Base-by-base conservation (phyloP, 1,140 invertebrate genomes). In the Calephelis virginiensis region DNA sequence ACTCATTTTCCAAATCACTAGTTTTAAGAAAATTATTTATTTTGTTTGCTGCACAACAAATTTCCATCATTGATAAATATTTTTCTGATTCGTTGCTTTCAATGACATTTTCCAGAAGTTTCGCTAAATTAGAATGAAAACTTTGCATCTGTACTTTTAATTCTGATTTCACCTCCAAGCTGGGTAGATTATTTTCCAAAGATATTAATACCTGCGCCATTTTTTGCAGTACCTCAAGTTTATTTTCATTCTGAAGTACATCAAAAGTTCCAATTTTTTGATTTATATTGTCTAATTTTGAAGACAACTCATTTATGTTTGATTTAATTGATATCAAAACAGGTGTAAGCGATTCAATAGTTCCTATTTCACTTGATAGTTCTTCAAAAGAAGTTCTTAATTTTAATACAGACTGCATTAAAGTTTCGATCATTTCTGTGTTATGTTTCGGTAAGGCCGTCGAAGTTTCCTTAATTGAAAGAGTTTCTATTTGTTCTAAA, bases 161-260 rank as follows among this genome's bases (percentile, higher is more conserved):
- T 63, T 74, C 67, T 13, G 81, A 74, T 17, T 81, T 38, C 8
- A 46, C 49, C 11, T 85, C 78, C 60, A 90, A 67, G 17, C 66
- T 68, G 8, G 80, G 65, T 67, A 92, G 74, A 74, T 83, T 87
- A 62, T 86, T 89, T 80, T 93, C 89, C 64, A 93, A 75, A 48
- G 80, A 68, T 49, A 88, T 85, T 38, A 93, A 76, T 46, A 89
- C 92, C 81, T 92, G 91, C 12, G 92, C 88, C 80, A 93, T 89
- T 77, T 92, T 92, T 75, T 87, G 87, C 10, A 93, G 74, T 12
- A 89, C 82, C 72, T 92, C 85, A 61, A 90, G 70, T 78, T 92
- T 92, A 69, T 91, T 90, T 43, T 91, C 92, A 68, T 86, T 86
- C 50, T 83, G 77, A 62, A 90, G 73, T 59, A 90, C 64, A 73